These are phyloP conservation scores for Pagetopsis macropterus DNA, from an alignment of 2,797 vertebrate genomes.

Conservation along the genomic window DNA sequence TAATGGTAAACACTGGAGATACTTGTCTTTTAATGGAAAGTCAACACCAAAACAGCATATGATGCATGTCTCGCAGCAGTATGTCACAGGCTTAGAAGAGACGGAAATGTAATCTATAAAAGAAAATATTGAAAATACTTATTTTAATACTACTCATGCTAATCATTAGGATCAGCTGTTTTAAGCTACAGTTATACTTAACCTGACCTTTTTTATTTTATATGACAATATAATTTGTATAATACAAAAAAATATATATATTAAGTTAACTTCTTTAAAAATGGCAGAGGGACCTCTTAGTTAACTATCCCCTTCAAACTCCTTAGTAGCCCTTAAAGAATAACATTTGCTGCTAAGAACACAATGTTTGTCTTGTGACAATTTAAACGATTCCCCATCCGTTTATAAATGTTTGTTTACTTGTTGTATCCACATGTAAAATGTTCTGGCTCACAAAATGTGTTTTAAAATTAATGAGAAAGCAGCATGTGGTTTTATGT, in stretches of 20 bases:
- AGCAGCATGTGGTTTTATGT: neutral
- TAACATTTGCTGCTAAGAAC: conserved; percentile 9
- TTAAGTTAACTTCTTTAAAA: neutral
- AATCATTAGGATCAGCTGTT: neutral
- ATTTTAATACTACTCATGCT: neutral
- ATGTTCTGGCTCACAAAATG: neutral
- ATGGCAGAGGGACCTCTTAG: neutral
- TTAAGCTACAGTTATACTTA: neutral
- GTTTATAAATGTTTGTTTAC: conserved; percentile 1
- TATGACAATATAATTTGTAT: too few relatives aligned
- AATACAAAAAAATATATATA: too few relatives aligned
- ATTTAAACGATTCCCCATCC: neutral
- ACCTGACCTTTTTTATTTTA: neutral
- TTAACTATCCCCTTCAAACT: neutral
- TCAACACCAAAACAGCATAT: conserved; percentile 6
- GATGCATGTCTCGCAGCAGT: neutral
- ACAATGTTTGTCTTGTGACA: neutral
- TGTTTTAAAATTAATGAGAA: neutral
- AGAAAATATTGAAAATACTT: neutral
- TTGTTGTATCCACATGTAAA: neutral
- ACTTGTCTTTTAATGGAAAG: conserved; percentile 20
- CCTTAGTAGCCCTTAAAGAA: conserved; percentile 7
- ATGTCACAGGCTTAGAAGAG: neutral
- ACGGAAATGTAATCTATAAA: neutral
- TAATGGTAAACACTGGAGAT: conserved; percentile 4